These are phyloP conservation scores for Diorhabda sublineata DNA, from an alignment of 1,140 invertebrate species.

Conservation along the genomic window DNA sequence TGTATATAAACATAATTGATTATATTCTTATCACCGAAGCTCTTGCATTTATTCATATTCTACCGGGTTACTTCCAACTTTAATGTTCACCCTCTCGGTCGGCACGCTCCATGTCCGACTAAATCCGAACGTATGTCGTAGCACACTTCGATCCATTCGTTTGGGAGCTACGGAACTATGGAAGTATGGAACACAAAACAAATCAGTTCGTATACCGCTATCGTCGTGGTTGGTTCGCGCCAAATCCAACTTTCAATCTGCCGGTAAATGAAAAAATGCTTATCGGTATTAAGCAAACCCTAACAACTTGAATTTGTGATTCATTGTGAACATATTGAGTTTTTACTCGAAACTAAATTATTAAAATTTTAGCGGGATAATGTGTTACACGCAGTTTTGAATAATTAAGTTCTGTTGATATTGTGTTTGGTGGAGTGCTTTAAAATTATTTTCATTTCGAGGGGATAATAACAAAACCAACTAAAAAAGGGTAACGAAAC, in stretches of 20 bases:
- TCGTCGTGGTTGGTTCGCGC: not conserved
- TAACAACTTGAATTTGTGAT: not conserved
- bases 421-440: slow-evolving; percentile 8
- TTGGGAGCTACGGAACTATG: slow-evolving; percentile 3
- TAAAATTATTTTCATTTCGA: not conserved
- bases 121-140: slow-evolving; percentile 14
- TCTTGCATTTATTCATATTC: no score
- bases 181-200: slow-evolving; percentile 8
- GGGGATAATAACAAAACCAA: not conserved
- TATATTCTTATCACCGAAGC: no score
- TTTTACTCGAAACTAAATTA: not conserved
- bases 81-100: not conserved
- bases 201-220: slow-evolving; percentile 11
- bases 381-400: not conserved
- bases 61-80: not conserved
- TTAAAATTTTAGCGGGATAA: not conserved
- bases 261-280: slow-evolving; percentile 18
- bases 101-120: slow-evolving; percentile 1
- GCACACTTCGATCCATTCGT: slow-evolving; percentile 13
- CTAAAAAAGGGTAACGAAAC: not conserved
- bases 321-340: not conserved
- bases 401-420: not conserved
- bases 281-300: not conserved
- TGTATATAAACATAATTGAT: no score
- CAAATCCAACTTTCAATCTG: not conserved